Evolutionary conservation across 30 jellyfish, hydroid and myxozoan species (phyloP).

Genomic region (Hydractinia echinata): DNA sequence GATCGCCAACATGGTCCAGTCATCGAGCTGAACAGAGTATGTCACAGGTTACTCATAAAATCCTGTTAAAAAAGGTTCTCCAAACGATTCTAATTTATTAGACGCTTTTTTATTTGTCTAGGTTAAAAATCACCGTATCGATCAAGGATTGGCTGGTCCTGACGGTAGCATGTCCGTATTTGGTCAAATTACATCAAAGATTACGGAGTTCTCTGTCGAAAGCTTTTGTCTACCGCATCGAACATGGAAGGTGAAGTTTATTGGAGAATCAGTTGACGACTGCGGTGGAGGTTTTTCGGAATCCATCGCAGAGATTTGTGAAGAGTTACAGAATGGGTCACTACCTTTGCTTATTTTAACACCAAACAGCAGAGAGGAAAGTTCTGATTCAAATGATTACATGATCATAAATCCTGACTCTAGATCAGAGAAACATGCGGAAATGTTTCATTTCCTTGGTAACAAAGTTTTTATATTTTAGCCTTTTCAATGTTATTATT

Average conservation of each 20-base stretch:
- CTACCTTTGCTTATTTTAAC: constrained; percentile 67
- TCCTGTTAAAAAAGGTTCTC: neutral
- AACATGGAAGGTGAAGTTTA: constrained; percentile 80
- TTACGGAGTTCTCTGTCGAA: constrained; percentile 52
- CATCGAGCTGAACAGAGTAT: constrained; percentile 69
- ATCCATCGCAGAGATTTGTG: constrained; percentile 91
- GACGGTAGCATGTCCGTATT: constrained; percentile 67
- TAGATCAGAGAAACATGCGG: constrained; percentile 43
- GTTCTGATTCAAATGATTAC: constrained; percentile 41
- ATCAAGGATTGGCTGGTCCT: constrained; percentile 59
- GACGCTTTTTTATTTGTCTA: neutral
- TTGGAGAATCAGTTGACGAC: constrained; percentile 92
- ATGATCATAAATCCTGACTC: constrained; percentile 55
- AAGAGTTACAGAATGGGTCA: constrained; percentile 72
- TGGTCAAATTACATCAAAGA: constrained; percentile 63
- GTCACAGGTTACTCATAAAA: neutral
- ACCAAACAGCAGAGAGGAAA: constrained; percentile 77
- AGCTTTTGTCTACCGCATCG: constrained; percentile 81
- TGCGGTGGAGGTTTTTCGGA: constrained; percentile 96
- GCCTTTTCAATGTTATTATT: too few species aligned
- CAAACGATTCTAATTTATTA: neutral
- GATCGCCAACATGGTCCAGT: constrained; percentile 94
- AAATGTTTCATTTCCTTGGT: constrained; percentile 56
- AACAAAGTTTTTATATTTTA: neutral
- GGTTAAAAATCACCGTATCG: constrained; percentile 72